Evolutionary conservation across 2,888 invertebrate genomes (phyloP).

Genomic region (Hartigia nigra): DNA sequence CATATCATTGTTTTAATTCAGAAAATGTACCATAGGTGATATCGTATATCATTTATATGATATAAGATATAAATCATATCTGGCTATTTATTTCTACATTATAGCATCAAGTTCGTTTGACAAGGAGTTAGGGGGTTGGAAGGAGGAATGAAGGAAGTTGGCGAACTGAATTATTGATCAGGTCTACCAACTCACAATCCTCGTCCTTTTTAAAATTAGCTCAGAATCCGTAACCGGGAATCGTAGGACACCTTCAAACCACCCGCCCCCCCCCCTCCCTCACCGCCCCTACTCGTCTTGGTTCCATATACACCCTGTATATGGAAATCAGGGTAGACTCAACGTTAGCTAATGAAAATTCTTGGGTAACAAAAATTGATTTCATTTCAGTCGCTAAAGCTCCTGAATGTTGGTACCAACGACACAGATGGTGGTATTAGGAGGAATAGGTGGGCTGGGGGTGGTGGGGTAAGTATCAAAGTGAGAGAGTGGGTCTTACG

Average conservation of each 20-base stretch:
- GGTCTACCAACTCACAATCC: background rate
- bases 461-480: too few relatives aligned
- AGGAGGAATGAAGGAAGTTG: too few relatives aligned
- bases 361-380: constrained; percentile 35
- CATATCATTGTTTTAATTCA: background rate
- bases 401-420: background rate
- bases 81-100: background rate
- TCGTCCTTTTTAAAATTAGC: constrained; percentile 32
- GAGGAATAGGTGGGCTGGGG: background rate
- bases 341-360: constrained; percentile 36
- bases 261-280: constrained; percentile 1
- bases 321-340: background rate
- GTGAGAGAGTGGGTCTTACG: constrained; percentile 21
- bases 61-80: too few relatives aligned
- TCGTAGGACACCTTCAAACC: background rate
- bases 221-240: constrained; percentile 13
- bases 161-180: background rate
- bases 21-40: too few relatives aligned
- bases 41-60: too few relatives aligned
- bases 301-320: background rate
- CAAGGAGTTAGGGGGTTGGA: background rate
- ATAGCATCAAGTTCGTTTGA: background rate
- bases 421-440: constrained; percentile 13
- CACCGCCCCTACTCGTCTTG: constrained; percentile 28
- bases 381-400: constrained; percentile 12